Percentiles rank a stretch among this genome's conserved stretches.
phyloP scores from a whole-genome alignment of 2,113 vertebrate genomes.

The Hyaena hyaena region DNA sequence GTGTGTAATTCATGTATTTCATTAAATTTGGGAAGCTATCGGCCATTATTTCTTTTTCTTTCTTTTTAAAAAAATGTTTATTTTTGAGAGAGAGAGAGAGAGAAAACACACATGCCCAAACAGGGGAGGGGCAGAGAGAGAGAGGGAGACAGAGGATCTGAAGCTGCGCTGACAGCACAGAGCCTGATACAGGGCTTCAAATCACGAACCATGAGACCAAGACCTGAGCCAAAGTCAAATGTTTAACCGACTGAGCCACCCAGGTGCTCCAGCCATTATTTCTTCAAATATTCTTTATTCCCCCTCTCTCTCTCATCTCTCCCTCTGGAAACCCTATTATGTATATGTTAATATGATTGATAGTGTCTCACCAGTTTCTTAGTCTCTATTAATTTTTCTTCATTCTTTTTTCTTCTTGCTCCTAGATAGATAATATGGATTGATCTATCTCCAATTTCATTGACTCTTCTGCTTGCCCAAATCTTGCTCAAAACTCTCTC shows the following conservation, averaged over 20 bases:
- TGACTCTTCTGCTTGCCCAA: background rate
- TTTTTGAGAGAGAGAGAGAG: no score
- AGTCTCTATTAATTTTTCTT: background rate
- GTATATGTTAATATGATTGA: background rate
- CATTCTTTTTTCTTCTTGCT: background rate
- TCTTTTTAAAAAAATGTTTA: no score
- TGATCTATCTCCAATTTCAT: background rate
- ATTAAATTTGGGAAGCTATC: background rate
- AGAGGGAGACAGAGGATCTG: no score
- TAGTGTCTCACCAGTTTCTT: background rate
- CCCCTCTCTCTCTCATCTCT: background rate
- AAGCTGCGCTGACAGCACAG: no score
- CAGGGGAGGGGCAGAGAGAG: no score
- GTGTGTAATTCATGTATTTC: background rate
- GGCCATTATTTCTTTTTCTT: background rate
- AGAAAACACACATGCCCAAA: no score
- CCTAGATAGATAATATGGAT: background rate
- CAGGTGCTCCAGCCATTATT: background rate
- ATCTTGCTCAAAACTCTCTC: background rate
- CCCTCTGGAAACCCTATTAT: background rate
- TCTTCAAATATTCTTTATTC: conserved; percentile 2
- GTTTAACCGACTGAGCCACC: no score
- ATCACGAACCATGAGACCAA: no score
- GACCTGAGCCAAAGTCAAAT: no score
- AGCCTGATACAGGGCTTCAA: no score